Base-by-base conservation (phyloP, 1,140 invertebrate genomes). In the Aphidius ervi region DNA sequence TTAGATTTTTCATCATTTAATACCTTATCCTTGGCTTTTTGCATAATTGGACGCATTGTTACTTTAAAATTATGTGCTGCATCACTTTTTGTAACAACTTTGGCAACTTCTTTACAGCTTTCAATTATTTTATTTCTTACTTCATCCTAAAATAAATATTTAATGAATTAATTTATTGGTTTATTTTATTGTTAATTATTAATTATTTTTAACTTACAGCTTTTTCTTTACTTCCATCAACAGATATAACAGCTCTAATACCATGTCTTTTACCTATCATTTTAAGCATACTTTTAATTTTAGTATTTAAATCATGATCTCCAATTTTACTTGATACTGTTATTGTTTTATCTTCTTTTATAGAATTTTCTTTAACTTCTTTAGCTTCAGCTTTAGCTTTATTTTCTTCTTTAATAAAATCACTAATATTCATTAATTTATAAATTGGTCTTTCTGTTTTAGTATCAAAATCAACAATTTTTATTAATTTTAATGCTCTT, bases 401-500 rank as follows among this genome's bases (percentile, higher is more conserved):
- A 78, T 49, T 64, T 56, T 63, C 76, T 68, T 70, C 76, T 68
- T 65, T 58, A 20, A 68, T 66, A 59, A 73, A 77, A 63, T 80
- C 69, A 7, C 66, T 48, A 5, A 65, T 72, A 6, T 72, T 72
- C 74, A 81, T 78, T 7, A 82, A 81, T 81, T 85, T 85, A 68
- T 85, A 89, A 39, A 86, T 71, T 16, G 85, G 81, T 47, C 86
- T 77, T 39, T 85, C 77, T 4, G 83, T 83, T 76, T 86, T 86
- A 1, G 82, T 76, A 70, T 86, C 85, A 6, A 80, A 72, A 71
- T 88, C 84, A 43, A 85, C 70, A 40, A 88, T 72, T 72, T 87
- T 86, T 1, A 88, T 75, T 47, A 89, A 70, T 72, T 87, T 87
- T 58, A 88, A 76, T 48, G 85, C 82, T 67, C 85, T 76, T 31